Evolutionary conservation across 2,797 vertebrate species (phyloP).

Genomic region (Tympanoctomys barrerae): DNA sequence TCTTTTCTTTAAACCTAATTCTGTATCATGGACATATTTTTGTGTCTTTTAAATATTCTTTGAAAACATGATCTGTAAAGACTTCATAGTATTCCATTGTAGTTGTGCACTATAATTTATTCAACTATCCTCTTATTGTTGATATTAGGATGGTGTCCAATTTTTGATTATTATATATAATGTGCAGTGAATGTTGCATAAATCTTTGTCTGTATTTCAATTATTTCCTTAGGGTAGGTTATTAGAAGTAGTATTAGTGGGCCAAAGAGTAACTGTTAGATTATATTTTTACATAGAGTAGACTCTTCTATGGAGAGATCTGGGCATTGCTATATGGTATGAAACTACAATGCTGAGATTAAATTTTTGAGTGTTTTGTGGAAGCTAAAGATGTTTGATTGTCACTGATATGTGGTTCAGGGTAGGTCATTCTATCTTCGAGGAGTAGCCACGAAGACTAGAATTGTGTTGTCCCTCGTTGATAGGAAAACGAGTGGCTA

Average conservation of each 20-base stretch:
- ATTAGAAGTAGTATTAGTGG: slow-evolving; percentile 63
- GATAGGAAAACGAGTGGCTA: neutral
- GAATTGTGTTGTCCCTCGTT: neutral
- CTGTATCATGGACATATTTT: slow-evolving; percentile 56
- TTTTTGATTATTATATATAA: slow-evolving; percentile 71
- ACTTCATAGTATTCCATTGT: slow-evolving; percentile 64
- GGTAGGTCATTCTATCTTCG: neutral
- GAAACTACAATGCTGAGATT: neutral
- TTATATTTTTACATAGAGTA: slow-evolving; percentile 50
- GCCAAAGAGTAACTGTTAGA: slow-evolving; percentile 48
- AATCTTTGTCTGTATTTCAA: slow-evolving; percentile 72
- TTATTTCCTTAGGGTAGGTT: slow-evolving; percentile 68
- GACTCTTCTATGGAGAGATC: neutral
- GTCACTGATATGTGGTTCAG: neutral
- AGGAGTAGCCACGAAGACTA: neutral
- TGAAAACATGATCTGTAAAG: slow-evolving; percentile 74
- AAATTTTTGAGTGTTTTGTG: neutral
- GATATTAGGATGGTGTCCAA: slow-evolving; percentile 58
- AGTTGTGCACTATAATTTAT: slow-evolving; percentile 70
- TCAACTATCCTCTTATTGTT: slow-evolving; percentile 72
- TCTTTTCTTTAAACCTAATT: slow-evolving; percentile 48
- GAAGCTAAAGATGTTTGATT: neutral
- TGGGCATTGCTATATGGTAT: neutral
- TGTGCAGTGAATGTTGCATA: slow-evolving; percentile 30
- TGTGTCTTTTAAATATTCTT: slow-evolving; percentile 68